phyloP scores from a whole-genome alignment of 2,888 invertebrate genomes.

The Machimus atricapillus region DNA sequence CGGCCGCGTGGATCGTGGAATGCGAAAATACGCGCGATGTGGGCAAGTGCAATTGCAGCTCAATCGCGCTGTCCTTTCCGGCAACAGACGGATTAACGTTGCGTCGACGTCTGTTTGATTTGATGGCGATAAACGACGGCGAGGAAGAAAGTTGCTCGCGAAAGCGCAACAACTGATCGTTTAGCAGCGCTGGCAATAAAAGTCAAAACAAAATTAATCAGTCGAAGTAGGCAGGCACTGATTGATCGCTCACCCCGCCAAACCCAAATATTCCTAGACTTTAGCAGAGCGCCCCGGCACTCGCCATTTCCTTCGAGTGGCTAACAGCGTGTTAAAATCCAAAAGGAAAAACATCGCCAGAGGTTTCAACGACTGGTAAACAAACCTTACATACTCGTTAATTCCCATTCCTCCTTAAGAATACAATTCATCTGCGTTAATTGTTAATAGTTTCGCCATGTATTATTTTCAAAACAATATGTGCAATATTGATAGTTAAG shows the following conservation, averaged over 20 bases:
- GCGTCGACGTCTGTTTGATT: constrained; percentile 3
- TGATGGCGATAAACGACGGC: not conserved
- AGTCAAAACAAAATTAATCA: not conserved
- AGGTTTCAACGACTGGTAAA: not conserved
- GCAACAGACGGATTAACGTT: not conserved
- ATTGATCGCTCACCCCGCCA: not conserved
- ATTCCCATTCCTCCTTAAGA: not conserved
- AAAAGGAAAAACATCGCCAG: not conserved
- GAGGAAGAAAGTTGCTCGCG: not conserved
- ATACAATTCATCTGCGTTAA: not conserved
- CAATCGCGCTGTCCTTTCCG: constrained; percentile 27
- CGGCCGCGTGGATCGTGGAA: not conserved
- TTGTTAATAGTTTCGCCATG: not conserved
- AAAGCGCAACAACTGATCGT: not conserved
- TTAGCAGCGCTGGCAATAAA: not conserved
- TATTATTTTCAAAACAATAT: too few relatives aligned
- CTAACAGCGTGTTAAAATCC: not conserved
- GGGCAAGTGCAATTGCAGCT: constrained; percentile 24
- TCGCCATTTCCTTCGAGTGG: not conserved
- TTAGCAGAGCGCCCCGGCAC: not conserved
- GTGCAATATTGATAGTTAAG: too few relatives aligned
- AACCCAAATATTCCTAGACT: not conserved
- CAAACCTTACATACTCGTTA: not conserved
- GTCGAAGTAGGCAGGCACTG: not conserved
- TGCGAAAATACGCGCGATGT: not conserved